A percentile compares a stretch with the other conserved stretches of the same genome.
Conservation (phyloP, 2,797 vertebrate species). For the Bufotes viridis region DNA sequence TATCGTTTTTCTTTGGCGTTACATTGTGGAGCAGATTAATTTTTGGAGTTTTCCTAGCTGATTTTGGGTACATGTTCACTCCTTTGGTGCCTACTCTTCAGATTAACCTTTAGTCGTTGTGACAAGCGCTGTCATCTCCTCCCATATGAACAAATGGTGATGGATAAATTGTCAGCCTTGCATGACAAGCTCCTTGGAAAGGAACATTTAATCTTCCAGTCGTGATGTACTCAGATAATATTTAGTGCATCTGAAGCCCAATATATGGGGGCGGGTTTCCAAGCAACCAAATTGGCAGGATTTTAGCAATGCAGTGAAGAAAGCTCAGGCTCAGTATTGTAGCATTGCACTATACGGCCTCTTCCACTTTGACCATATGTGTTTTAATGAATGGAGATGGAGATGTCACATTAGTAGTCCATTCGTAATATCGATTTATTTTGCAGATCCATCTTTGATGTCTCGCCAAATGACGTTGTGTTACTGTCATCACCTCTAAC, state of each 20-base stretch:
- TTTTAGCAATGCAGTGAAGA: not conserved
- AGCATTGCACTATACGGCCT: not conserved
- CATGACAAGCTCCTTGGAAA: not conserved
- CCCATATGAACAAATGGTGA: not conserved
- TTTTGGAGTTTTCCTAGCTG: not conserved
- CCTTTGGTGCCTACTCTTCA: not conserved
- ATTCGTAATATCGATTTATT: not conserved
- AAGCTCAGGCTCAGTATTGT: not conserved
- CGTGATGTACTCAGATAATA: constrained; percentile 40
- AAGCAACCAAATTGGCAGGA: constrained; percentile 10
- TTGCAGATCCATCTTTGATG: constrained; percentile 83
- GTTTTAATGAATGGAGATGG: not conserved
- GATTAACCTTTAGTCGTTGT: not conserved
- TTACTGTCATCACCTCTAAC: constrained; percentile 93
- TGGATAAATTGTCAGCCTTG: not conserved
- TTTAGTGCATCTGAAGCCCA: constrained; percentile 38
- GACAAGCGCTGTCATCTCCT: not conserved
- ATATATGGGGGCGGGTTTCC: constrained; percentile 23
- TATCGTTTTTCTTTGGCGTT: not conserved
- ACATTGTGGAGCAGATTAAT: not conserved
- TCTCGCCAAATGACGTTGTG: constrained; percentile 83
- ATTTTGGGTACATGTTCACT: not conserved
- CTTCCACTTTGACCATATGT: not conserved
- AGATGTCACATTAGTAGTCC: not conserved
- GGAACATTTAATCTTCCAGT: not conserved